These are phyloP conservation scores for Atrina japonica DNA, from an alignment of 2,888 invertebrate species.

Conservation along the genomic window DNA sequence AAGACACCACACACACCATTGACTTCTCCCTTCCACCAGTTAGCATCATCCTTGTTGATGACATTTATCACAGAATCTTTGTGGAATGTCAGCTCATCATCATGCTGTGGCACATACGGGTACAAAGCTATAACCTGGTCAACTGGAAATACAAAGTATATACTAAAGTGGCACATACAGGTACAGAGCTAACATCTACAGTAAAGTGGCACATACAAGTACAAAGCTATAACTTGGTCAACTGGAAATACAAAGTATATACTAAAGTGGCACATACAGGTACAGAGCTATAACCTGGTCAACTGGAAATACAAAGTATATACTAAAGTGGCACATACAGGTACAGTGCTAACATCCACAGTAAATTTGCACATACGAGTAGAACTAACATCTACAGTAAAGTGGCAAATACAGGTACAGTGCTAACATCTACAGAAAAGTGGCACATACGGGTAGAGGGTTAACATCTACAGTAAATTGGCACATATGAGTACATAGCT, in stretches of 20 bases:
- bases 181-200: too few species aligned
- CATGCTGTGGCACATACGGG: slow-evolving; percentile 77
- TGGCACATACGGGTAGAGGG: too few species aligned
- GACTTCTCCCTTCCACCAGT: slow-evolving; percentile 98
- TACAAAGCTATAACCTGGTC: slow-evolving; percentile 87
- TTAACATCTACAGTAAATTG: too few species aligned
- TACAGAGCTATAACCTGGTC: slow-evolving; percentile 87
- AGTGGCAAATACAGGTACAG: too few species aligned
- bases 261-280: slow-evolving; percentile 72
- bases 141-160: slow-evolving; percentile 73
- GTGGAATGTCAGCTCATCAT: slow-evolving; percentile 79
- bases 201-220: too few species aligned
- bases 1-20: slow-evolving; percentile 94
- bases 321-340: background rate
- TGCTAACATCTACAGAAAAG: too few species aligned
- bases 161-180: background rate
- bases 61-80: slow-evolving; percentile 78
- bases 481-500: too few species aligned
- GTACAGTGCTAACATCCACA: too few species aligned
- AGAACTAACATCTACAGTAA: too few species aligned
- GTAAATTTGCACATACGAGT: too few species aligned
- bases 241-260: slow-evolving; percentile 60
- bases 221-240: slow-evolving; percentile 90
- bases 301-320: slow-evolving; percentile 77
- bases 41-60: slow-evolving; percentile 94